Conservation (phyloP, 2,113 vertebrate species). For the Axis porcinus region DNA sequence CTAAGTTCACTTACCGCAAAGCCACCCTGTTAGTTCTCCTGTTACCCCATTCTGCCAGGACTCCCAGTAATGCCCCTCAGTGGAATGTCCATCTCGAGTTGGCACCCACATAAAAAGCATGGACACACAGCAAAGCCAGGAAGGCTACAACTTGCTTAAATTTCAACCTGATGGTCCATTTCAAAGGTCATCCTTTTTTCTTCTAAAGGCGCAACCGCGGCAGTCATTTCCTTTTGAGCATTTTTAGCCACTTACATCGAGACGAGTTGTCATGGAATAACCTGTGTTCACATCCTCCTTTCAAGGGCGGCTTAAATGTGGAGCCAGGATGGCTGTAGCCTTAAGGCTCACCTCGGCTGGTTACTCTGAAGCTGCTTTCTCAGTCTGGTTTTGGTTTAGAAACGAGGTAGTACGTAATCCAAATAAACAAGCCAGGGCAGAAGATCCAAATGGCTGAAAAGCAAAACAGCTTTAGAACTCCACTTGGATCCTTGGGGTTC, state of each 20-base stretch:
- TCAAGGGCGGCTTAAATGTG: slow-evolving; percentile 11
- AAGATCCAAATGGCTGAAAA: slow-evolving; percentile 8
- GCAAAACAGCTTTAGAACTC: slow-evolving; percentile 4
- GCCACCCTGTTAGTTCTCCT: not conserved
- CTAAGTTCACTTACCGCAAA: not conserved
- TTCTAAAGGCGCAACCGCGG: not conserved
- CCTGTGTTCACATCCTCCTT: not conserved
- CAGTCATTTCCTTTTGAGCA: not conserved
- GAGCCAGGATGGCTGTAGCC: slow-evolving; percentile 2
- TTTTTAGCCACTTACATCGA: not conserved
- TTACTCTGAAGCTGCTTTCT: slow-evolving; percentile 8
- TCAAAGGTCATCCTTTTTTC: not conserved
- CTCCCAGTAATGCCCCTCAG: not conserved
- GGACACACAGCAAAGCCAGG: not conserved
- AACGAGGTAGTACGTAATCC: slow-evolving; percentile 1
- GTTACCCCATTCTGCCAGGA: not conserved
- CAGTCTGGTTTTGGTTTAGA: slow-evolving; percentile 57
- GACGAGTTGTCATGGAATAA: not conserved
- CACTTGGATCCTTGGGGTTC: not conserved
- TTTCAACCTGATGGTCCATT: slow-evolving; percentile 23
- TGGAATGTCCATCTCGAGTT: not conserved
- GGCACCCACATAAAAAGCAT: not conserved
- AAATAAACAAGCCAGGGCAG: slow-evolving; percentile 40
- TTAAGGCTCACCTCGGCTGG: not conserved
- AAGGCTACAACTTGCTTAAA: not conserved